phyloP scores from a whole-genome alignment of 2,113 vertebrate species.

The Ictalurus punctatus region DNA sequence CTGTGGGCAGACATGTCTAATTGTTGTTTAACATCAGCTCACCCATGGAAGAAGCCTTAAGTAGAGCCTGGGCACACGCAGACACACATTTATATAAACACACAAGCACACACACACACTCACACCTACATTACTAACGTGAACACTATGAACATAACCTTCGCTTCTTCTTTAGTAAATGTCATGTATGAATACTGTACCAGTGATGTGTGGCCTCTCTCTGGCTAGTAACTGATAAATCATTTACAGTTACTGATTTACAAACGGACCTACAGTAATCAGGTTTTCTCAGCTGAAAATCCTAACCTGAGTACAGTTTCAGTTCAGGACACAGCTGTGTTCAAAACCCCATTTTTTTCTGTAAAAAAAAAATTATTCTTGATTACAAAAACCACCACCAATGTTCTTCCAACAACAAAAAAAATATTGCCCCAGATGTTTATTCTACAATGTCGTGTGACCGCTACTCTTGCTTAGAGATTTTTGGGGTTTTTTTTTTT shows the following conservation, averaged over 20 bases:
- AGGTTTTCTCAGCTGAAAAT: neutral
- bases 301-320: neutral
- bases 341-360: constrained; percentile 26
- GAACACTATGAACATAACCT: neutral
- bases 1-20: constrained; percentile 39
- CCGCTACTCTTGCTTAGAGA: neutral
- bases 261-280: neutral
- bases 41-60: constrained; percentile 28
- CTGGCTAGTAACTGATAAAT: neutral
- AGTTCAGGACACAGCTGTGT: constrained; percentile 12
- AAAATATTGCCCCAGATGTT: neutral
- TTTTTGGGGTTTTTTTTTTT: neutral
- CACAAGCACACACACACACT: neutral
- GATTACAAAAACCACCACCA: constrained; percentile 19
- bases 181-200: neutral
- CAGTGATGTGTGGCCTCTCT: neutral
- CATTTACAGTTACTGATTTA: neutral
- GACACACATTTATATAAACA: neutral
- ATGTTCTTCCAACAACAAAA: constrained; percentile 5
- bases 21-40: constrained; percentile 46
- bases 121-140: neutral
- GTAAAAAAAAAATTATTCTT: constrained; percentile 18
- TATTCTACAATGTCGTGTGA: neutral
- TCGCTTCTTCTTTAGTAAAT: neutral
- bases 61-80: constrained; percentile 15